These are phyloP conservation scores for Drosophila quadrilineata DNA, from an alignment of 1,140 invertebrate genomes.

Conservation along the genomic window DNA sequence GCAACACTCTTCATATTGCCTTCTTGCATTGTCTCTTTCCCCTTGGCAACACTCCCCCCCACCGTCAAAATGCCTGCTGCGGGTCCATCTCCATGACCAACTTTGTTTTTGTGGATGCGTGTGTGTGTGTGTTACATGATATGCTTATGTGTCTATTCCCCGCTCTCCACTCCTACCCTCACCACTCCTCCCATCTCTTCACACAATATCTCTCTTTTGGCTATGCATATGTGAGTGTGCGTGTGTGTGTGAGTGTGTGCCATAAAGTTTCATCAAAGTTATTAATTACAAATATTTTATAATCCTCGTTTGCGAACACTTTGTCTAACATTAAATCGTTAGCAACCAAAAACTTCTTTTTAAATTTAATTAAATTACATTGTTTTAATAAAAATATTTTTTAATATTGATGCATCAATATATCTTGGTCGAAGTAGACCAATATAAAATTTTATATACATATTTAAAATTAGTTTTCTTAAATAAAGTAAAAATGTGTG, in stretches of 20 bases:
- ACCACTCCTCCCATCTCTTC: no score
- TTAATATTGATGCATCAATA: no score
- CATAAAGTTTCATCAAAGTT: slow-evolving; percentile 44
- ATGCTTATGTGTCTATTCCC: slow-evolving; percentile 6
- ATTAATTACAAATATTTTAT: slow-evolving; percentile 54
- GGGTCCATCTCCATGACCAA: slow-evolving; percentile 45
- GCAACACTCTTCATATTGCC: no score
- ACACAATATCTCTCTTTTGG: not conserved
- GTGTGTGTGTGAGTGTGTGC: slow-evolving; percentile 14
- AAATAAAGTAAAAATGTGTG: no score
- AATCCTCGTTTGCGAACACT: slow-evolving; percentile 1
- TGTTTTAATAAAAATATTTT: no score
- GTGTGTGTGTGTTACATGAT: slow-evolving; percentile 28
- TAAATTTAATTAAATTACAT: not conserved
- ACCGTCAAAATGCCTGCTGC: slow-evolving; percentile 4
- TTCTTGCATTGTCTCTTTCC: no score
- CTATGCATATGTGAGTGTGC: slow-evolving; percentile 23
- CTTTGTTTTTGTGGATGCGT: slow-evolving; percentile 21
- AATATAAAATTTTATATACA: no score
- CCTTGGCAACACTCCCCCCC: not conserved
- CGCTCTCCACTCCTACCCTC: no score
- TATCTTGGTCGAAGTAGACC: no score
- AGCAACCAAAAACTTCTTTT: not conserved
- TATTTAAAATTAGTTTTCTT: no score
- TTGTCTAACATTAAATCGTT: not conserved